phyloP scores from a whole-genome alignment of 2,113 vertebrate genomes.

The Callospermophilus lateralis region DNA sequence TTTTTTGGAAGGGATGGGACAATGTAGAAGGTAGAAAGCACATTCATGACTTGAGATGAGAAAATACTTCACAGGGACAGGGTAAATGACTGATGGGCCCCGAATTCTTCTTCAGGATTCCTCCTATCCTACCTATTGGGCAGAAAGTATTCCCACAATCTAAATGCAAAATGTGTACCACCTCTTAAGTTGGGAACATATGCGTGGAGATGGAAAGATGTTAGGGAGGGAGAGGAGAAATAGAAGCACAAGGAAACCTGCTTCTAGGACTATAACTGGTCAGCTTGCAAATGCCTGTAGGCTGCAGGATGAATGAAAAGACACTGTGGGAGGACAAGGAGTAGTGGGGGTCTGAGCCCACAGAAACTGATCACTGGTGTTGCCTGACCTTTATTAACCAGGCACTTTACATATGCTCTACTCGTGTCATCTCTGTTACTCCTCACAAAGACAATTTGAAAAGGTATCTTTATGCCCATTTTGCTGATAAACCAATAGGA shows the following conservation, averaged over 20 bases:
- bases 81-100: neutral
- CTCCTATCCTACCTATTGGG: neutral
- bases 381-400: neutral
- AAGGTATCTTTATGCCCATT: neutral
- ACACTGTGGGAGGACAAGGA: neutral
- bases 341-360: neutral
- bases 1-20: neutral
- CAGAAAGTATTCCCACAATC: neutral
- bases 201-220: neutral
- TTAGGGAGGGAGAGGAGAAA: neutral
- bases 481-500: neutral
- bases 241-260: neutral
- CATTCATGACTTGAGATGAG: neutral
- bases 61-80: neutral
- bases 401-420: neutral
- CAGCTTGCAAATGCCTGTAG: neutral
- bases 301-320: neutral
- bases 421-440: neutral
- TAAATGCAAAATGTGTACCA: neutral
- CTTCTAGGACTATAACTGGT: neutral
- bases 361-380: neutral
- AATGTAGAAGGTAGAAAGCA: neutral
- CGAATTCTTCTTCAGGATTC: neutral
- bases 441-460: neutral
- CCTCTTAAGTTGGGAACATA: neutral